phyloP scores from a whole-genome alignment of 2,113 vertebrate genomes.

The Ovis canadensis region DNA sequence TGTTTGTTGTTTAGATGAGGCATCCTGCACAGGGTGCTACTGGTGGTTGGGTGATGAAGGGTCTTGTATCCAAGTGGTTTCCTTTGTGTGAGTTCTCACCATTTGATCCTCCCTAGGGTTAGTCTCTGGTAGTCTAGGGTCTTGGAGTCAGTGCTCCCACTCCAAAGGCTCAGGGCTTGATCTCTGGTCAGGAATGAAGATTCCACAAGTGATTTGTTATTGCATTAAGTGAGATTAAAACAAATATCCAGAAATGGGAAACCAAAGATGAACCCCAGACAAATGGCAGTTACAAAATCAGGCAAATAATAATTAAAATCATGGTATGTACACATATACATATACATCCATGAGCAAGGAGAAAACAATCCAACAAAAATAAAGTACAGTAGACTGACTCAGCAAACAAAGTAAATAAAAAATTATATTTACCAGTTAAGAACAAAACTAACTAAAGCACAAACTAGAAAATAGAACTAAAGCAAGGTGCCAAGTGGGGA shows the following conservation, averaged over 20 bases:
- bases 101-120: background rate
- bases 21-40: background rate
- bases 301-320: background rate
- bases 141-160: background rate
- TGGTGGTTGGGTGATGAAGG: background rate
- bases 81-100: background rate
- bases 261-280: background rate
- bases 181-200: too few relatives aligned
- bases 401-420: background rate
- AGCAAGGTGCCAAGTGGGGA: background rate
- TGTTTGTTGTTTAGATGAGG: background rate
- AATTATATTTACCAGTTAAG: background rate
- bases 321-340: background rate
- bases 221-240: background rate
- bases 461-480: background rate
- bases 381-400: background rate
- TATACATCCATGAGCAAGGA: background rate
- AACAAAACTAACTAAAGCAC: background rate
- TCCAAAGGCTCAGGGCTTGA: background rate
- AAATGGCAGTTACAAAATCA: background rate
- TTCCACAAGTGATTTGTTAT: background rate
- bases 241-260: background rate
- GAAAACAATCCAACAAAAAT: background rate
- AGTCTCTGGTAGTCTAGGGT: background rate
- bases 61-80: background rate